Conservation (phyloP, 1,140 invertebrate genomes). For the Solen grandis region DNA sequence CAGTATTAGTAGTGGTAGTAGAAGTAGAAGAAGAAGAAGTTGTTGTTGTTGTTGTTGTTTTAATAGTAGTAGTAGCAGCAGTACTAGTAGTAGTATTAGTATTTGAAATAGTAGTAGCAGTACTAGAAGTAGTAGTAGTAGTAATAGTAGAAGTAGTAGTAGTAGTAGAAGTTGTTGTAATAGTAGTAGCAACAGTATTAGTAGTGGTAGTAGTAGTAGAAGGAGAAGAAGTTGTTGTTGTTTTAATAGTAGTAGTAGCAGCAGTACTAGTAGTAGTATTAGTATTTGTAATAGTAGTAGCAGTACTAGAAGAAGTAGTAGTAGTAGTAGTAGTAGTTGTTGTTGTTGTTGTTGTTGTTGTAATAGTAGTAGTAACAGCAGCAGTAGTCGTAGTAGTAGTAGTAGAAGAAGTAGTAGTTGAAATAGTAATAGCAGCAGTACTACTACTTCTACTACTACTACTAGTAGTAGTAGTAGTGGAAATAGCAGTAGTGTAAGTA, state of each 20-base stretch:
- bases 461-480: slow-evolving; percentile 48
- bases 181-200: slow-evolving; percentile 51
- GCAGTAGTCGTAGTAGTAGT: slow-evolving; percentile 19
- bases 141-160: slow-evolving; percentile 43
- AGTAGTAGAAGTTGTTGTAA: slow-evolving; percentile 47
- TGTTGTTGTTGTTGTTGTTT: slow-evolving; percentile 29
- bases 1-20: slow-evolving; percentile 48
- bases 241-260: slow-evolving; percentile 44
- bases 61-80: slow-evolving; percentile 14
- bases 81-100: slow-evolving; percentile 47
- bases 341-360: slow-evolving; percentile 36
- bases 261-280: slow-evolving; percentile 44
- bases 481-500: slow-evolving; percentile 49
- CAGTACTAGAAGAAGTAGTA: slow-evolving; percentile 33
- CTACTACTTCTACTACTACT: slow-evolving; percentile 35
- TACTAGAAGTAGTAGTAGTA: slow-evolving; percentile 37
- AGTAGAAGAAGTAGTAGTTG: slow-evolving; percentile 8
- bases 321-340: slow-evolving; percentile 44
- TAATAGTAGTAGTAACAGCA: slow-evolving; percentile 23
- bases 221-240: slow-evolving; percentile 32
- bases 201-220: slow-evolving; percentile 27
- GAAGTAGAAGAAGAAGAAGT: slow-evolving; percentile 35
- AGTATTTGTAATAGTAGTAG: slow-evolving; percentile 45
- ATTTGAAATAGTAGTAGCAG: slow-evolving; percentile 34
- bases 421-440: slow-evolving; percentile 4